Evolutionary conservation across 2,797 vertebrate genomes (phyloP).

Genomic region (Labroides dimidiatus): DNA sequence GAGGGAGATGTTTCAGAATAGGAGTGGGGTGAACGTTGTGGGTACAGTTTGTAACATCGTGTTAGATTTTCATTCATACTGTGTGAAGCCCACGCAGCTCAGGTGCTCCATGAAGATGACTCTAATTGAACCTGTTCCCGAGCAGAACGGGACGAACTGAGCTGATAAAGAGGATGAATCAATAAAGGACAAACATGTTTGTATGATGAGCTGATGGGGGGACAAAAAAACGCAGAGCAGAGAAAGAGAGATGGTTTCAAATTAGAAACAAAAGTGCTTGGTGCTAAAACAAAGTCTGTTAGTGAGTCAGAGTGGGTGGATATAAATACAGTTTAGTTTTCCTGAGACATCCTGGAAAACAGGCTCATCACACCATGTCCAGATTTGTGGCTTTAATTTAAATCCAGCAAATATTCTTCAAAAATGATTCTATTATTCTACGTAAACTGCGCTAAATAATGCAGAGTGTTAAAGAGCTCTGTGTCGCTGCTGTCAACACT

Average conservation of each 20-base stretch:
- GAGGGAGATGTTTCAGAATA: background rate
- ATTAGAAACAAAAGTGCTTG: constrained; percentile 21
- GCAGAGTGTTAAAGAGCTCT: background rate
- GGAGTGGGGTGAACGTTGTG: background rate
- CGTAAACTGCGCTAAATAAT: constrained; percentile 23
- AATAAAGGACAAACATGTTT: constrained; percentile 12
- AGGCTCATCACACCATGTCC: constrained; percentile 30
- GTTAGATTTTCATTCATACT: constrained; percentile 6
- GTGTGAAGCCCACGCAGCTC: background rate
- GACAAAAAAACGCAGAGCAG: constrained; percentile 12
- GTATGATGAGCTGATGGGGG: background rate
- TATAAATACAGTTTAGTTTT: constrained; percentile 38
- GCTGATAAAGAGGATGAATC: constrained; percentile 20
- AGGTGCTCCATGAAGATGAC: constrained; percentile 16
- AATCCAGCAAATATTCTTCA: background rate
- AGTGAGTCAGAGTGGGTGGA: no score
- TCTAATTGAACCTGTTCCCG: constrained; percentile 15
- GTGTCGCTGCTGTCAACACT: background rate
- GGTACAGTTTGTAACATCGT: constrained; percentile 4
- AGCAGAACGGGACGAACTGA: background rate
- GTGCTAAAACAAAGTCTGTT: constrained; percentile 7
- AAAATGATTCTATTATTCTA: background rate
- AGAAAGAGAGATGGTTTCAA: constrained; percentile 12
- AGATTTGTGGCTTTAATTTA: constrained; percentile 9
- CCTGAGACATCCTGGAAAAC: constrained; percentile 19